A percentile compares a stretch with the other conserved stretches of the same genome.
These are phyloP conservation scores for Mus spretus DNA, from an alignment of 2,797 vertebrate species.

Conservation along the genomic window DNA sequence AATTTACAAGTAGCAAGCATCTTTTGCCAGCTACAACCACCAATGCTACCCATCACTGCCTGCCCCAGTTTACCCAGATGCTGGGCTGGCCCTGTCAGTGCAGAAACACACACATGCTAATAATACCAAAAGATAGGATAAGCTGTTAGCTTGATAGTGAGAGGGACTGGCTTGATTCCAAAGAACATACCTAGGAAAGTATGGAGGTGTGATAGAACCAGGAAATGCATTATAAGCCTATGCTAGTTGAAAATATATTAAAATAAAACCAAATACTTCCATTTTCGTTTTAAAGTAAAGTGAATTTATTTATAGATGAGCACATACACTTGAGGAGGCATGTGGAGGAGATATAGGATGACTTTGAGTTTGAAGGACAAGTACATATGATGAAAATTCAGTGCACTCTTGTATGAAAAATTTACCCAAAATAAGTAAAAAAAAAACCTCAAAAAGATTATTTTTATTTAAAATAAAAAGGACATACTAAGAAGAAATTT, in stretches of 20 bases:
- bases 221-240: background rate
- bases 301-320: background rate
- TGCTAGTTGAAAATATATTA: background rate
- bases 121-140: background rate
- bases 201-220: background rate
- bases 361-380: too few species aligned
- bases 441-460: background rate
- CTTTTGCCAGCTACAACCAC: too few species aligned
- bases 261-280: too few species aligned
- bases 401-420: background rate
- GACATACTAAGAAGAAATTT: background rate
- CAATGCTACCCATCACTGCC: too few species aligned
- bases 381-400: background rate
- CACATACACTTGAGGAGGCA: background rate
- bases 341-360: background rate
- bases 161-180: background rate
- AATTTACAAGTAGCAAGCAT: too few species aligned
- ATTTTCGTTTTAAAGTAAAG: background rate
- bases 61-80: too few species aligned
- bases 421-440: background rate
- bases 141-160: background rate
- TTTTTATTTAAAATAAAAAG: background rate
- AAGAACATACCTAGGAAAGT: background rate
- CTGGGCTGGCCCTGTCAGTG: too few species aligned
- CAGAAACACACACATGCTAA: background rate